A percentile compares a stretch with the other conserved stretches of the same genome.
These are phyloP conservation scores for Gulo gulo DNA, from an alignment of 2,113 vertebrate species.

Conservation along the genomic window DNA sequence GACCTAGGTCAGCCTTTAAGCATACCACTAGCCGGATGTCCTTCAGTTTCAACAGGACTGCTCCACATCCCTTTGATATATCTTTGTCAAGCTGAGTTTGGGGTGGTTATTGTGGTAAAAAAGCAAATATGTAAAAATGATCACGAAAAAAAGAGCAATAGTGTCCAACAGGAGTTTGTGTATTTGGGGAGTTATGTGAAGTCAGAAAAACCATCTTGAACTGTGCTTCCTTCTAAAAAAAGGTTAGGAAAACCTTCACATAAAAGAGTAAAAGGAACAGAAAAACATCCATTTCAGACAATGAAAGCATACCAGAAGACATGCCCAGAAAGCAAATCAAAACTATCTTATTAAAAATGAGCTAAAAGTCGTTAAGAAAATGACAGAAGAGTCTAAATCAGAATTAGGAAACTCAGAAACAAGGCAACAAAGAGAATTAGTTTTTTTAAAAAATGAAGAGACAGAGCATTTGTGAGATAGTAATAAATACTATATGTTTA, in stretches of 20 bases:
- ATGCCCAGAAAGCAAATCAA: not conserved
- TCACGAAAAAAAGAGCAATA: not conserved
- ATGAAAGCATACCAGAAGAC: not conserved
- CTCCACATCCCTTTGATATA: not conserved
- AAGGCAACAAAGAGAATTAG: not conserved
- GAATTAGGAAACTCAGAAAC: not conserved
- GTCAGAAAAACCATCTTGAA: not conserved
- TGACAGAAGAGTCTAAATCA: not conserved
- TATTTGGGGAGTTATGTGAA: not conserved
- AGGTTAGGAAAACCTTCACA: not conserved
- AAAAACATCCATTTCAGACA: not conserved
- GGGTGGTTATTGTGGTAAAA: not conserved
- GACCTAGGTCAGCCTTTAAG: not conserved
- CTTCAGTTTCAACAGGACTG: not conserved
- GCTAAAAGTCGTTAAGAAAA: not conserved
- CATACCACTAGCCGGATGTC: not conserved
- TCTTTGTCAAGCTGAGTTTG: not conserved
- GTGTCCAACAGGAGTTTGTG: not conserved
- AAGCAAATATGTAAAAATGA: not conserved
- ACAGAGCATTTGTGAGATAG: not conserved
- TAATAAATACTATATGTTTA: not conserved
- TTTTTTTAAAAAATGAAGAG: not conserved
- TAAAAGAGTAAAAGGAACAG: not conserved
- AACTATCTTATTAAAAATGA: not conserved
- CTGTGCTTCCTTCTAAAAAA: not conserved